Conservation (phyloP, 2,888 invertebrate genomes). For the Yponomeuta malinellus region DNA sequence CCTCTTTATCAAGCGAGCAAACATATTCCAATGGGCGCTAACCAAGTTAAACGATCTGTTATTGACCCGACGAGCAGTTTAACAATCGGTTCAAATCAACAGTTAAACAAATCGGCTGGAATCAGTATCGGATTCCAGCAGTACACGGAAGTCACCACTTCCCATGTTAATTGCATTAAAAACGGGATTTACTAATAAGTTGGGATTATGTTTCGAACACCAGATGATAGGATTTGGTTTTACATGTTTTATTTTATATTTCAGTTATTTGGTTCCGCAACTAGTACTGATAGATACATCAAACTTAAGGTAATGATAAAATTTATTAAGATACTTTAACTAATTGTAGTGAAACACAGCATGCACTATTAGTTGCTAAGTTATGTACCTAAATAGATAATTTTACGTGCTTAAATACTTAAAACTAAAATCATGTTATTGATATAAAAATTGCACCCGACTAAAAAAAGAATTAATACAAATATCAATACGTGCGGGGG, state of each 20-base stretch:
- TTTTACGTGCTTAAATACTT: no score
- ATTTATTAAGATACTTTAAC: no score
- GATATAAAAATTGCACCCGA: no score
- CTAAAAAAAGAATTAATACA: no score
- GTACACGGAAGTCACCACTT: slow-evolving; percentile 8
- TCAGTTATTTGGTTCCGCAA: neutral
- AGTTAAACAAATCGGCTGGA: neutral
- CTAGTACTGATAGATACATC: no score
- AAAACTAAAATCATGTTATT: no score
- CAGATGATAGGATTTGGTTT: neutral
- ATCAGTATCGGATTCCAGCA: neutral
- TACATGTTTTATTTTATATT: neutral
- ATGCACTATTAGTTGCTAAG: no score
- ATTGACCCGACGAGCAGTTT: slow-evolving; percentile 5
- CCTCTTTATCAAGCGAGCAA: neutral
- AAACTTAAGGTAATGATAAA: no score
- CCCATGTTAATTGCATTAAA: neutral
- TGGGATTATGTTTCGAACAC: slow-evolving; percentile 4
- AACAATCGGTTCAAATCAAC: neutral
- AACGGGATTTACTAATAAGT: slow-evolving; percentile 1
- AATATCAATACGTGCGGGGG: no score
- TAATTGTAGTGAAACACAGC: no score
- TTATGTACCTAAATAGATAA: no score
- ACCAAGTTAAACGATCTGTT: slow-evolving; percentile 4
- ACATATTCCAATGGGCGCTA: slow-evolving; percentile 8